Percentiles rank a stretch among this genome's conserved stretches.
Conservation (phyloP, 2,888 invertebrate genomes). For the Drosophila basisetae region DNA sequence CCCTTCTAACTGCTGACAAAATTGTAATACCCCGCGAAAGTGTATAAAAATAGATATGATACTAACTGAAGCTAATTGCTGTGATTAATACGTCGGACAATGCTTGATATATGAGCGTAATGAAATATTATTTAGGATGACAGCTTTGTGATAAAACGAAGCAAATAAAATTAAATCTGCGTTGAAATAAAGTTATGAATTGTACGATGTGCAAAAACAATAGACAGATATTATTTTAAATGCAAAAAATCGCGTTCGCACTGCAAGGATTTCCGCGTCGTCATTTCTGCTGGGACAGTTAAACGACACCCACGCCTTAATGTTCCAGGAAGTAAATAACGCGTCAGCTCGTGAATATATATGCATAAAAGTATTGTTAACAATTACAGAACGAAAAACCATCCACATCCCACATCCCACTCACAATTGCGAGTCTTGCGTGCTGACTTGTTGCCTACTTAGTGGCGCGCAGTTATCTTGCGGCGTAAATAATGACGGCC, state of each 20-base stretch:
- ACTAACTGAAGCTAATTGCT: slow-evolving; percentile 24
- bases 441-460: slow-evolving; percentile 61
- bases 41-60: slow-evolving; percentile 3
- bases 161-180: not conserved
- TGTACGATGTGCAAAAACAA: slow-evolving; percentile 3
- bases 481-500: slow-evolving; percentile 61
- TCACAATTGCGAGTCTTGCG: not conserved
- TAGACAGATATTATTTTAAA: not conserved
- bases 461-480: slow-evolving; percentile 45
- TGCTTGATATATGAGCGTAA: slow-evolving; percentile 10
- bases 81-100: slow-evolving; percentile 25
- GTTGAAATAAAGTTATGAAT: not conserved
- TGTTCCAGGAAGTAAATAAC: slow-evolving; percentile 48
- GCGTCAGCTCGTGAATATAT: slow-evolving; percentile 28
- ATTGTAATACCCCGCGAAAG: not conserved
- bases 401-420: not conserved
- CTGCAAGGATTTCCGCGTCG: slow-evolving; percentile 39
- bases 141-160: slow-evolving; percentile 6
- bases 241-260: not conserved
- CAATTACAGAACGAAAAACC: slow-evolving; percentile 33
- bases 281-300: slow-evolving; percentile 14
- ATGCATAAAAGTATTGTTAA: slow-evolving; percentile 40
- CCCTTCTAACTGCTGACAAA: not conserved
- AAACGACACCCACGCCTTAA: slow-evolving; percentile 39
- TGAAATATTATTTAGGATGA: slow-evolving; percentile 23